Evolutionary conservation across 2,797 vertebrate species (phyloP).

Genomic region (Serranus cabrilla): DNA sequence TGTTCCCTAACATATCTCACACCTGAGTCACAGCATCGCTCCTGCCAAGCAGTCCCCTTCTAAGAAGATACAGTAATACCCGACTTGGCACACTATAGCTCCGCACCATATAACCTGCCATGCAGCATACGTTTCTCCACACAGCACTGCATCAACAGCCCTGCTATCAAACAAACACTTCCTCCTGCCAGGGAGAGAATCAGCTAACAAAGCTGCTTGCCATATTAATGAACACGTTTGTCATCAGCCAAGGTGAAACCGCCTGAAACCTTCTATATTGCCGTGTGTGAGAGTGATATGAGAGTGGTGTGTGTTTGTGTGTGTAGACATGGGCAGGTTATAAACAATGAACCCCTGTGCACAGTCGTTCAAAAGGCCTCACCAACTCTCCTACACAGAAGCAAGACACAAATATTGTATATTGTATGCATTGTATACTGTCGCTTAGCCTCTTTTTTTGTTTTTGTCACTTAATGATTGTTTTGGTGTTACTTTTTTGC

Average conservation of each 20-base stretch:
- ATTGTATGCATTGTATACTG: too few species aligned
- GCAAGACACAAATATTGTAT: too few species aligned
- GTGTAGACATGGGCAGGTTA: neutral
- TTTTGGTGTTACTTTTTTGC: too few species aligned
- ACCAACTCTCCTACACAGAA: too few species aligned
- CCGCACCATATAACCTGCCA: slow-evolving; percentile 14
- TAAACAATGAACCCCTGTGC: too few species aligned
- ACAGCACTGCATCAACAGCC: slow-evolving; percentile 34
- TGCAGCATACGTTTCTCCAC: slow-evolving; percentile 16
- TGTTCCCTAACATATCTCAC: slow-evolving; percentile 1
- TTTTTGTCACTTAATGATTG: too few species aligned
- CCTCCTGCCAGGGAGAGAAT: slow-evolving; percentile 28
- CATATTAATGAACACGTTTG: slow-evolving; percentile 29
- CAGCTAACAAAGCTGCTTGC: slow-evolving; percentile 23
- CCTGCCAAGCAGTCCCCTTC: slow-evolving; percentile 25
- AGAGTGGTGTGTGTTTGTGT: neutral
- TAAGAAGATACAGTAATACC: slow-evolving; percentile 25
- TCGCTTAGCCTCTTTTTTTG: too few species aligned
- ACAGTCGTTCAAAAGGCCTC: too few species aligned
- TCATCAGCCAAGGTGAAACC: neutral
- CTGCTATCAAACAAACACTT: slow-evolving; percentile 33
- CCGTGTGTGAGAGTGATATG: neutral
- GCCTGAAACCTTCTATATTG: slow-evolving; percentile 9
- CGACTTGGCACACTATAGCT: slow-evolving; percentile 24
- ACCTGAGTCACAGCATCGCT: slow-evolving; percentile 29